Percentiles rank a stretch among this genome's conserved stretches.
Evolutionary conservation across 2,113 vertebrate genomes (phyloP).

Genomic region (Mesembrinibis cayennensis): DNA sequence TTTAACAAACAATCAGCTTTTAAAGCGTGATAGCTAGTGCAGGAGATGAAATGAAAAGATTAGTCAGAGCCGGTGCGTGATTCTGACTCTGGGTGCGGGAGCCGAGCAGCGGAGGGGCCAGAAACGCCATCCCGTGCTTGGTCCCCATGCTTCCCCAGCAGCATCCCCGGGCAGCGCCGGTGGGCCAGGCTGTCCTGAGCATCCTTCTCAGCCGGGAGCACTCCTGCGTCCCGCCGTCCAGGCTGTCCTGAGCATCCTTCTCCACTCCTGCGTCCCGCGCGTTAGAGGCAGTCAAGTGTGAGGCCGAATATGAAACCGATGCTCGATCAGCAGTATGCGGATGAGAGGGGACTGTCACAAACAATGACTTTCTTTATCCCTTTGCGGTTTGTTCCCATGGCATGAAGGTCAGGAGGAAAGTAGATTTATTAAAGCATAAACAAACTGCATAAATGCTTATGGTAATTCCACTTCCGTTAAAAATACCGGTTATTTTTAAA

Average conservation of each 20-base stretch:
- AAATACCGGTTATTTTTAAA: slow-evolving; percentile 80
- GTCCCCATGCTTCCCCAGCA: not conserved
- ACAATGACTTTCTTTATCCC: slow-evolving; percentile 72
- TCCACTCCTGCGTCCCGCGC: accelerated
- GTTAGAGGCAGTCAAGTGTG: not conserved
- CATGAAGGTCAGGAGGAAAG: slow-evolving; percentile 78
- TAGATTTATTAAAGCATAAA: slow-evolving; percentile 70
- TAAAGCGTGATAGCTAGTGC: not conserved
- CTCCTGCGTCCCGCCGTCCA: accelerated
- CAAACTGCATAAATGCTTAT: slow-evolving; percentile 79
- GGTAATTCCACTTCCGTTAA: slow-evolving; percentile 78
- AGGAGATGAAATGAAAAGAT: not conserved
- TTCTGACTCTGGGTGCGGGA: not conserved
- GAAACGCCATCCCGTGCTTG: accelerated
- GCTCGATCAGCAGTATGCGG: not conserved
- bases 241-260: not conserved
- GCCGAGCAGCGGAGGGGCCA: not conserved
- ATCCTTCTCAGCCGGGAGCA: not conserved
- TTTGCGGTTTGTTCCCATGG: slow-evolving; percentile 72
- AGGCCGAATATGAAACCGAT: not conserved
- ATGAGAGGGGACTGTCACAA: not conserved
- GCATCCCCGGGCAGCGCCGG: not conserved
- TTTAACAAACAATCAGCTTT: not conserved
- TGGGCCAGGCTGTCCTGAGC: not conserved
- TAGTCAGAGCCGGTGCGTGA: accelerated